These are phyloP conservation scores for Pedionomus torquatus DNA, from an alignment of 2,113 vertebrate genomes.

Conservation along the genomic window DNA sequence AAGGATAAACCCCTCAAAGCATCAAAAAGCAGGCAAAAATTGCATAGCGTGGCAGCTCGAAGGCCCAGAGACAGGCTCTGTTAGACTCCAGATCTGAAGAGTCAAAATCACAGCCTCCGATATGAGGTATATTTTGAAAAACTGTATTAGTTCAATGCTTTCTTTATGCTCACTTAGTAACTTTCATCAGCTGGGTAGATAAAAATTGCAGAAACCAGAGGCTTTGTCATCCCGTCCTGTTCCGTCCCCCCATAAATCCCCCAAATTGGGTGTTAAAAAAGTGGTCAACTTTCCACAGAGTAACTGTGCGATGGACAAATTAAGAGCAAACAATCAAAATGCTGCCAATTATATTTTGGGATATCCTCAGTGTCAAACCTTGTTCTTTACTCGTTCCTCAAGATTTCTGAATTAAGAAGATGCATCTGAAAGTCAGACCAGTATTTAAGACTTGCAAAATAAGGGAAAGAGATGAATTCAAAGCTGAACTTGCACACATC, in stretches of 20 bases:
- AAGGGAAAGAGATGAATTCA: not conserved
- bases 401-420: not conserved
- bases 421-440: not conserved
- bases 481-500: not conserved
- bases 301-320: not conserved
- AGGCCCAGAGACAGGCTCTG: not conserved
- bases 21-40: not conserved
- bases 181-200: not conserved
- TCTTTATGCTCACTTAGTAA: not conserved
- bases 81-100: not conserved
- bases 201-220: not conserved
- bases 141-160: not conserved
- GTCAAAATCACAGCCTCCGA: not conserved
- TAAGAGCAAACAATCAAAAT: not conserved
- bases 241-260: not conserved
- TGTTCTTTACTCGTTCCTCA: not conserved
- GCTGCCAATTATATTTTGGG: not conserved
- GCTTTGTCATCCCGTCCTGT: no score
- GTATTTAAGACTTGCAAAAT: conserved; percentile 6
- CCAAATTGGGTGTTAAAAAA: not conserved
- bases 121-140: conserved; percentile 35
- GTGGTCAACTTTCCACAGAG: not conserved
- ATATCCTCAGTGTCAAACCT: not conserved
- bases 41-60: not conserved
- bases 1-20: not conserved